phyloP scores from a whole-genome alignment of 2,888 invertebrate species.

The Mylabris sibirica region DNA sequence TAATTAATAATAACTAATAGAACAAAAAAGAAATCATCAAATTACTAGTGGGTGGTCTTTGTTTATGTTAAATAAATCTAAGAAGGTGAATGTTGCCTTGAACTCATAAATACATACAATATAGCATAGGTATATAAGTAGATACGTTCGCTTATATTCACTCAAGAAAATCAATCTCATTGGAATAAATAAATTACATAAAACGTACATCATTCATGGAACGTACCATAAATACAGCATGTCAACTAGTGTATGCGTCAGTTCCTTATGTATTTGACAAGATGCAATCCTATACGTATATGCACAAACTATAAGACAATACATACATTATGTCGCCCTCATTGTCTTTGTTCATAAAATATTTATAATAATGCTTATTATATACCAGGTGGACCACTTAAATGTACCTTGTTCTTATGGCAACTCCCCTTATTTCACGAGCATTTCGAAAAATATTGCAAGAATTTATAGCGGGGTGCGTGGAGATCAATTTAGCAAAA shows the following conservation, averaged over 20 bases:
- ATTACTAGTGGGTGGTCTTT: not conserved
- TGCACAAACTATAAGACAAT: not conserved
- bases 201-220: slow-evolving; percentile 45
- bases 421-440: too few relatives aligned
- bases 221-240: slow-evolving; percentile 49
- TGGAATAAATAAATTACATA: slow-evolving; percentile 45
- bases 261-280: slow-evolving; percentile 50
- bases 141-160: not conserved
- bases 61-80: not conserved
- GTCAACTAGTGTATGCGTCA: slow-evolving; percentile 49
- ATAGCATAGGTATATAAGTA: not conserved
- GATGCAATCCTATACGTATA: slow-evolving; percentile 42
- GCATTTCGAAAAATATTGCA: too few relatives aligned
- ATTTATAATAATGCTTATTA: slow-evolving; percentile 36
- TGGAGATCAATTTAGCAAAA: too few relatives aligned
- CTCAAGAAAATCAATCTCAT: slow-evolving; percentile 48
- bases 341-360: slow-evolving; percentile 26
- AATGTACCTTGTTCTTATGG: too few relatives aligned
- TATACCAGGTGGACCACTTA: too few relatives aligned
- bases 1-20: slow-evolving; percentile 24
- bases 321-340: slow-evolving; percentile 14
- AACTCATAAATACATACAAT: not conserved
- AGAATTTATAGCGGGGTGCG: too few relatives aligned
- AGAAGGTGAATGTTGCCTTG: not conserved
- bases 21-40: not conserved